Evolutionary conservation across 2,113 vertebrate genomes (phyloP), one percentile per base, ranked within the genome.

Genomic region (Zapornia atra): DNA sequence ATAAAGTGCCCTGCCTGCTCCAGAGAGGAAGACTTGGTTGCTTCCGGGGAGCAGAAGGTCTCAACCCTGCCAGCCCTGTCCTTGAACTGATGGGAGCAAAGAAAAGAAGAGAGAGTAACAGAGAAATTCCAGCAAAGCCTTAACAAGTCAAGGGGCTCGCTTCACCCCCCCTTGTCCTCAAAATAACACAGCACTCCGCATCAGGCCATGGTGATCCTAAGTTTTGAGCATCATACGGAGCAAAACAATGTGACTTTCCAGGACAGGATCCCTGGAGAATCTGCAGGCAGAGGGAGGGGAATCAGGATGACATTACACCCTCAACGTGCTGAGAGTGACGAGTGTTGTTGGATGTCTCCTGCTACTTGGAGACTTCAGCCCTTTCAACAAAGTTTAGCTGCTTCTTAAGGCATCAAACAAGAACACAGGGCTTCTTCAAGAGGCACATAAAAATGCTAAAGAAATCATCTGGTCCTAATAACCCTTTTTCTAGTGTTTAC

Each of bases 161-260:
- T 73, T 61, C 60, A 61, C n/a, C 12, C 13, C 40, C 1, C 36
- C 31, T 26, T 0, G 3, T 31, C 59, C 24, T 69, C 60, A 29
- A 78, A 77, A 84, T 28, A 70, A 78, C 4, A 2, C 34, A 14
- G 36, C 1, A 11, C 63, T 9, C 8, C 18, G 12, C 64, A 31
- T 6, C 6, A 0, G 7, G 73, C 44, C 73, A 5, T 0, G 2
- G 50, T 1, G 38, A 28, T 10, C 61, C 60, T 34, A 24, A 51
- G 38, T 64, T 50, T 38, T 22, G 72, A 46, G 38, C 2, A 28
- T n/a, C 75, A 22, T 6, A 14, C 11, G 1, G 5, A 61, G 60
- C 38, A 80, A 61, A 78, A 70, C 40, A 33, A 79, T 2, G 40
- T 16, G 76, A 70, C 33, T 70, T 50, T 57, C n/a, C 56, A 13